These are phyloP conservation scores for Siphlonurus alternatus DNA, from an alignment of 2,888 invertebrate genomes.

Conservation along the genomic window DNA sequence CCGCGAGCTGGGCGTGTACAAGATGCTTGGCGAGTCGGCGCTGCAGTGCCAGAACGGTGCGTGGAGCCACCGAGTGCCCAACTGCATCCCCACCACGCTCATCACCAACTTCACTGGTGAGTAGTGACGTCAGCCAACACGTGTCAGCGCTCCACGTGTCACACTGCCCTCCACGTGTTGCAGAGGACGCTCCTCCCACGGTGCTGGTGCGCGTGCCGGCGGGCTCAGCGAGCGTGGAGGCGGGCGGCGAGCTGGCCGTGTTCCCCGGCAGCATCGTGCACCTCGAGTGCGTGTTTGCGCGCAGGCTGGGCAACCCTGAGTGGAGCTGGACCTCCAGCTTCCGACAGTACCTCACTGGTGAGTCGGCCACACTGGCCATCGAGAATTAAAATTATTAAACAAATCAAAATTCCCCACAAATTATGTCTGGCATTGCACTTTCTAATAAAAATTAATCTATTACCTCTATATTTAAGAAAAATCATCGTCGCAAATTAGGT, in stretches of 20 bases:
- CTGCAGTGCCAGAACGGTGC: conserved; percentile 65
- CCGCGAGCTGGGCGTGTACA: conserved; percentile 66
- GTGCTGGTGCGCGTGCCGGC: conserved; percentile 57
- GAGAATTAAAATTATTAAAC: too few relatives aligned
- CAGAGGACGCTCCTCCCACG: conserved; percentile 69
- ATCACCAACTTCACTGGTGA: conserved; percentile 72
- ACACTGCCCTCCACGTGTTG: conserved; percentile 17
- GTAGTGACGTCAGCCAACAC: too few relatives aligned
- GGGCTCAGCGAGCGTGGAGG: conserved; percentile 65
- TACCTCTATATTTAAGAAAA: too few relatives aligned
- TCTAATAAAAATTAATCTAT: too few relatives aligned
- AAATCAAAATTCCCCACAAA: too few relatives aligned
- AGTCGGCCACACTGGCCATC: too few relatives aligned
- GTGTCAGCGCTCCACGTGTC: conserved; percentile 13
- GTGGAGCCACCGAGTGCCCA: conserved; percentile 62
- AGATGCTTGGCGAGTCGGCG: conserved; percentile 59
- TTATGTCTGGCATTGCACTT: too few relatives aligned
- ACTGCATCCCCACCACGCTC: conserved; percentile 71
- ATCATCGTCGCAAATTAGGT: too few relatives aligned
- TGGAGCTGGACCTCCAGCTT: conserved; percentile 78
- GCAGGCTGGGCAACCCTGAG: conserved; percentile 61
- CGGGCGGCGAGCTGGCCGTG: conserved; percentile 59
- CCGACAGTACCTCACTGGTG: conserved; percentile 63
- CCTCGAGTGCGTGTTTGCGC: conserved; percentile 63
- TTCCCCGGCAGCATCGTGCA: conserved; percentile 65